Base-by-base conservation (phyloP, 35 echinoderm and acorn worm species). In the Apostichopus parvimensis region DNA sequence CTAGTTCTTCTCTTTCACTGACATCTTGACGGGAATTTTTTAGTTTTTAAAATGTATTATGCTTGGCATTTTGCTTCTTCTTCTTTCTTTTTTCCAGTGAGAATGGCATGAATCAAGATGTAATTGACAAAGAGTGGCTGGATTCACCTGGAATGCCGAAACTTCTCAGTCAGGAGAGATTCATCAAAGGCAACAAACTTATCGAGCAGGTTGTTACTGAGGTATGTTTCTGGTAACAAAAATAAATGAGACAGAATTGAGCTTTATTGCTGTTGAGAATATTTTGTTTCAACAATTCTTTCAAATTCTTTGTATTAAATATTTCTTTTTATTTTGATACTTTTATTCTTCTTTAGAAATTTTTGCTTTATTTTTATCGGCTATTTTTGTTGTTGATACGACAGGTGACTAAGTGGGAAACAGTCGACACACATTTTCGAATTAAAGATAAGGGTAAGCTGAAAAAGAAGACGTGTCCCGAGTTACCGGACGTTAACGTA, bases 141-240 rank as follows among this genome's bases (percentile, higher is more conserved):
- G 93, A 97, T 72, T 93, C 82, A 65, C 55, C 95, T 34, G 95
- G 95, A 9, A 97, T 97, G 86, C 95, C 95, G n/a, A 21, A 55
- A 15, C 81, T 53, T 23, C 64, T 97, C 6, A 93, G 78, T 25
- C 77, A 85, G 79, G 93, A 97, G 58, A 84, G 66, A 18, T 97
- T 95, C 81, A 87, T 34, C 1, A 62, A 90, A 79, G 92, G 77
- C 25, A 97, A 97, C 78, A 81, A 57, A 60, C 93, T 97, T 1
- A 80, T 97, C 58, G 57, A 92, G 55, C 64, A 95, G 57, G 95
- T 95, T 14, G 78, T 93, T 11, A 8, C 24, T 12, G 95, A 95
- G 95, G 95, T 97, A 80, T 87, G 89, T 45, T 45, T 45, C 34
- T 45, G 34, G 34, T 12, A 9, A 88, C 0, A 78, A 18, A 21